Conservation (phyloP, 2,888 invertebrate genomes). For the Zaprionus lineosus region DNA sequence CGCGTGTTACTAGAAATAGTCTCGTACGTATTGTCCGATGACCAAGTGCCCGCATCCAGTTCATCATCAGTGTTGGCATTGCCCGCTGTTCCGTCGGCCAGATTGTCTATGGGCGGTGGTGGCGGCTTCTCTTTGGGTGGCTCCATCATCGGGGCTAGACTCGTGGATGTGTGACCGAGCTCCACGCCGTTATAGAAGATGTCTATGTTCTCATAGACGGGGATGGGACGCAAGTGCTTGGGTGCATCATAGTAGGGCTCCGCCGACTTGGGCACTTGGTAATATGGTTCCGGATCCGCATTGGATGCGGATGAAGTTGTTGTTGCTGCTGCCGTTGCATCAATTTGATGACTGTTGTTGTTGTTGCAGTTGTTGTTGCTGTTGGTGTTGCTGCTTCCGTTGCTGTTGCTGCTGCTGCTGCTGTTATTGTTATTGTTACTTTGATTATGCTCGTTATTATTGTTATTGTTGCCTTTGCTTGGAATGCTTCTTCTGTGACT, state of each 20-base stretch:
- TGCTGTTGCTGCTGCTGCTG: slow-evolving; percentile 49
- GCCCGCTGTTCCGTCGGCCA: slow-evolving; percentile 16
- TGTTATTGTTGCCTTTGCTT: slow-evolving; percentile 58
- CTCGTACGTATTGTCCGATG: slow-evolving; percentile 81
- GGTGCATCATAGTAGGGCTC: slow-evolving; percentile 83
- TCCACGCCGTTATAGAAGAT: slow-evolving; percentile 83
- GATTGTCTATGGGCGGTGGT: slow-evolving; percentile 86
- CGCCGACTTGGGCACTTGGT: slow-evolving; percentile 82
- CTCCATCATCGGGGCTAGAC: slow-evolving; percentile 83
- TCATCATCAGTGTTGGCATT: slow-evolving; percentile 42
- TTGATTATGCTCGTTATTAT: slow-evolving; percentile 54
- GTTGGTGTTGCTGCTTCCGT: slow-evolving; percentile 41
- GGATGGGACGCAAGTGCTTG: slow-evolving; percentile 83
- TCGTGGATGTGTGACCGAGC: slow-evolving; percentile 25
- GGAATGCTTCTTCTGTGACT: slow-evolving; percentile 69
- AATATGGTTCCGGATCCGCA: slow-evolving; percentile 79
- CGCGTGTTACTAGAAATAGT: slow-evolving; percentile 73
- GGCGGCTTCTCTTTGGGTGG: slow-evolving; percentile 94
- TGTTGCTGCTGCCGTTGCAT: slow-evolving; percentile 21
- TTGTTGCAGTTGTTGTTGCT: slow-evolving; percentile 48
- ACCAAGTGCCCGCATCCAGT: slow-evolving; percentile 75
- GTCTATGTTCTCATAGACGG: slow-evolving; percentile 86
- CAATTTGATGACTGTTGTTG: slow-evolving; percentile 36
- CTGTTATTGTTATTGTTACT: slow-evolving; percentile 56
- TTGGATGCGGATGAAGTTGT: slow-evolving; percentile 26